Percentiles rank a stretch among this genome's conserved stretches.
Evolutionary conservation across 1,140 invertebrate genomes (phyloP).

Genomic region (Uloborus diversus): DNA sequence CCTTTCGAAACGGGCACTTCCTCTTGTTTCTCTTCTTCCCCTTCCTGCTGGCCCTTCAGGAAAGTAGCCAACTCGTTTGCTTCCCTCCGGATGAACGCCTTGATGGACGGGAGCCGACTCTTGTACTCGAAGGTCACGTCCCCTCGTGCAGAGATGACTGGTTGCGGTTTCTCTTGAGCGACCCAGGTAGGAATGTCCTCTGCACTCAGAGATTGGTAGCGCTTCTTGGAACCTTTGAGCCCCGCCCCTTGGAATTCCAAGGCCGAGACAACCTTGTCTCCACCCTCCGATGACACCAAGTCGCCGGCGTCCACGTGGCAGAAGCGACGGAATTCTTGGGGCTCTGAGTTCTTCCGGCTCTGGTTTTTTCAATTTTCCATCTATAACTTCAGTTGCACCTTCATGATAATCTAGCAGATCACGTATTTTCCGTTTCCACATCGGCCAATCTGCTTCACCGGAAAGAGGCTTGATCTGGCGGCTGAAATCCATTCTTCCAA

Average conservation of each 20-base stretch:
- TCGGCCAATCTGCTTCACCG: too few species aligned
- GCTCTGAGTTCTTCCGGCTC: conserved; percentile 18
- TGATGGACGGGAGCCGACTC: conserved; percentile 49
- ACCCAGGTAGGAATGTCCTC: conserved; percentile 53
- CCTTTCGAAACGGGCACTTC: not conserved
- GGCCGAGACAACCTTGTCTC: conserved; percentile 15
- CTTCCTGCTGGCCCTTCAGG: conserved; percentile 31
- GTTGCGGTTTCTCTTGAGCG: conserved; percentile 43
- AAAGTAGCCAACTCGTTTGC: conserved; percentile 33
- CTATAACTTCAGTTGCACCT: too few species aligned
- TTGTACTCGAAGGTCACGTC: conserved; percentile 49
- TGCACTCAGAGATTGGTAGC: conserved; percentile 46
- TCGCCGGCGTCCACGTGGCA: conserved; percentile 31
- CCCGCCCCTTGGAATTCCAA: conserved; percentile 1
- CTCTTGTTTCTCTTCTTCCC: not conserved
- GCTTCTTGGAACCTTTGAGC: conserved; percentile 21
- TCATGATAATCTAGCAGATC: too few species aligned
- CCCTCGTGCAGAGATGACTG: conserved; percentile 35
- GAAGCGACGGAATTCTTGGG: conserved; percentile 28
- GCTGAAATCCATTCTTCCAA: too few species aligned
- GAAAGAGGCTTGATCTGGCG: too few species aligned
- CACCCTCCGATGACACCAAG: conserved; percentile 27
- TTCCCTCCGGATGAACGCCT: conserved; percentile 39
- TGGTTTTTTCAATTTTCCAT: too few species aligned
- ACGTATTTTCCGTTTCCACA: too few species aligned